Conservation (phyloP, 2,797 vertebrate genomes). For the Clarias platycephalus region DNA sequence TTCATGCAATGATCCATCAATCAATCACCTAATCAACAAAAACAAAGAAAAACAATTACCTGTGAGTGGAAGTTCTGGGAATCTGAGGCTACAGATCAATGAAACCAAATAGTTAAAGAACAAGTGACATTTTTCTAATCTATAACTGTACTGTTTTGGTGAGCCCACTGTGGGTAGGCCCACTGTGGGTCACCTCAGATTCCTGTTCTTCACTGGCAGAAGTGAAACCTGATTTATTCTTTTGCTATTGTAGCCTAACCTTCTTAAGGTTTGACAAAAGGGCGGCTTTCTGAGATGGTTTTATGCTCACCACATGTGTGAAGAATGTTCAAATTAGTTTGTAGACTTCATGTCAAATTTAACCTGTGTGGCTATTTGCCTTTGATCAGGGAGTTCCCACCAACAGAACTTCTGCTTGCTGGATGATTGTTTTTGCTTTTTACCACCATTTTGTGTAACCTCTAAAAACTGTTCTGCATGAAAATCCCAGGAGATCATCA, state of each 20-base stretch:
- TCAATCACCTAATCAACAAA: no score
- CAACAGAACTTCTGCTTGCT: not conserved
- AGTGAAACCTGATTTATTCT: not conserved
- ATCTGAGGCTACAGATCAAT: not conserved
- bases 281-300: not conserved
- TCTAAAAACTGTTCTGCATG: not conserved
- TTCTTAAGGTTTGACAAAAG: not conserved
- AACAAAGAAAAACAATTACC: no score
- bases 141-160: not conserved
- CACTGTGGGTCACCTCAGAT: not conserved
- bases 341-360: not conserved
- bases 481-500: not conserved
- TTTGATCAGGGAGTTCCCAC: not conserved
- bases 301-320: not conserved
- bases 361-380: not conserved
- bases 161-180: not conserved
- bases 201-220: not conserved
- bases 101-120: not conserved
- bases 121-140: not conserved
- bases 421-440: not conserved
- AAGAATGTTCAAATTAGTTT: not conserved
- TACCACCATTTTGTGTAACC: not conserved
- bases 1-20: not conserved
- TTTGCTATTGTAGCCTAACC: not conserved
- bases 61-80: not conserved